Base-by-base conservation (phyloP, 2,113 vertebrate species). In the Oncorhynchus kisutch region DNA sequence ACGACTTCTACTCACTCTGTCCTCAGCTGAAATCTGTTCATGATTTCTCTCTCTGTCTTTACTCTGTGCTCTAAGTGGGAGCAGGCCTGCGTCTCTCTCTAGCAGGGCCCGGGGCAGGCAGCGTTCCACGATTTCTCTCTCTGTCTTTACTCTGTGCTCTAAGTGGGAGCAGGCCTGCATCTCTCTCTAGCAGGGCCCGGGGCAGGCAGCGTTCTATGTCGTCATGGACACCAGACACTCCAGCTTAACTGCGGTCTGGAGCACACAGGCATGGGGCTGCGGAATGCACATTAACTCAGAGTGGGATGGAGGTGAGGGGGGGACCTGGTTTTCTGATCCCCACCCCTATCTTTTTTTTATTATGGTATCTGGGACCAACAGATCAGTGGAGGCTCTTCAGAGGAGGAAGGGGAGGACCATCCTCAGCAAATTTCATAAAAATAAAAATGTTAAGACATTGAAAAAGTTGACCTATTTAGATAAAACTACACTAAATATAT, bases 181-280 rank as follows among this genome's bases (percentile, higher is more conserved):
- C 75, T 57, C 14, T 57, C 16, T 57, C 39, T 22, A 57, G 67
- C 81, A 81, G 77, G 82, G 91, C 89, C 87, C 31, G 14, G 87
- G 90, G 90, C 87, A 86, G 90, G 90, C 87, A 80, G 79, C 66
- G 64, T 85, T 84, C 86, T 88, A 86, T 91, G 92, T 88, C 76
- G 85, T 92, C 92, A 92, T 90, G 91, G 84, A 85, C 85, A 86
- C 89, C 92, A 93, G 92, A 91, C 90, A 88, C 91, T 83, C 88
- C 87, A 88, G 89, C 86, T 93, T 93, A 90, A 91, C 88, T 90
- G 91, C 79, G 92, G 93, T 91, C 88, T 92, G 90, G 82, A 87
- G 80, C 77, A 45, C 81, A 79, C 82, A 83, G 80, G 76, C 77
- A 86, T 79, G 64, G 77, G 81, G 60, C 81, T 80, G 78, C 22